Evolutionary conservation across 2,113 vertebrate genomes (phyloP).

Genomic region (Odontophorus gujanensis): DNA sequence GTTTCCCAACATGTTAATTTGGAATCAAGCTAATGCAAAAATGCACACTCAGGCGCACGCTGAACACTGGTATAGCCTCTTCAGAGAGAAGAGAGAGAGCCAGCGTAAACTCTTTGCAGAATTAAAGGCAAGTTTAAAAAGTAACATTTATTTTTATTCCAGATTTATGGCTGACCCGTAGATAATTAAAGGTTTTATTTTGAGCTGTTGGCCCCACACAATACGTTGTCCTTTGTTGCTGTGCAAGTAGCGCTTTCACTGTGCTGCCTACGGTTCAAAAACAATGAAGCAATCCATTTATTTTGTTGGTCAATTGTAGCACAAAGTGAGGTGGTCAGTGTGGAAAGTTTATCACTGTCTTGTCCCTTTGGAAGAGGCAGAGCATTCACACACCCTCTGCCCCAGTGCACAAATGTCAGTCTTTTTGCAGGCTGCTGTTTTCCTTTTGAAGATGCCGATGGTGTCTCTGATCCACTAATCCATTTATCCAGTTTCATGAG

Average conservation of each 20-base stretch:
- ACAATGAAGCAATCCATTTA: conserved; percentile 88
- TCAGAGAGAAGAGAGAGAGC: neutral
- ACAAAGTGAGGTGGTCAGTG: conserved; percentile 80
- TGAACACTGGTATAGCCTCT: neutral
- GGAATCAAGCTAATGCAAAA: conserved; percentile 1
- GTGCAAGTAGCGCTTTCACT: conserved; percentile 78
- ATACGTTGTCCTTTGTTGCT: conserved; percentile 82
- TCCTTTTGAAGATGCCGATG: conserved; percentile 82
- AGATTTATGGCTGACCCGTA: conserved; percentile 82
- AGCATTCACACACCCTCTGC: conserved; percentile 82
- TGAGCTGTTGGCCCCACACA: conserved; percentile 78
- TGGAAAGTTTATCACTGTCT: conserved; percentile 91
- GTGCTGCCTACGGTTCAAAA: conserved; percentile 81
- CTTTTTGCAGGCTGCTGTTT: conserved; percentile 79
- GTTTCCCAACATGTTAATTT: neutral
- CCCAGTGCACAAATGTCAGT: conserved; percentile 79
- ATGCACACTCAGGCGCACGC: neutral
- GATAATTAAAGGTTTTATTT: conserved; percentile 87
- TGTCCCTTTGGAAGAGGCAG: conserved; percentile 84
- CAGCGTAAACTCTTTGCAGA: neutral
- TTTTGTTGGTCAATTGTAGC: conserved; percentile 83
- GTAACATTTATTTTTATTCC: conserved; percentile 69
- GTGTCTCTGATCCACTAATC: conserved; percentile 86
- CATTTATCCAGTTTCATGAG: conserved; percentile 87
- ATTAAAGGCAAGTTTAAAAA: conserved; percentile 64